These are phyloP conservation scores for Acanthosepion lycidas DNA, from an alignment of 2,888 invertebrate species.

Conservation along the genomic window DNA sequence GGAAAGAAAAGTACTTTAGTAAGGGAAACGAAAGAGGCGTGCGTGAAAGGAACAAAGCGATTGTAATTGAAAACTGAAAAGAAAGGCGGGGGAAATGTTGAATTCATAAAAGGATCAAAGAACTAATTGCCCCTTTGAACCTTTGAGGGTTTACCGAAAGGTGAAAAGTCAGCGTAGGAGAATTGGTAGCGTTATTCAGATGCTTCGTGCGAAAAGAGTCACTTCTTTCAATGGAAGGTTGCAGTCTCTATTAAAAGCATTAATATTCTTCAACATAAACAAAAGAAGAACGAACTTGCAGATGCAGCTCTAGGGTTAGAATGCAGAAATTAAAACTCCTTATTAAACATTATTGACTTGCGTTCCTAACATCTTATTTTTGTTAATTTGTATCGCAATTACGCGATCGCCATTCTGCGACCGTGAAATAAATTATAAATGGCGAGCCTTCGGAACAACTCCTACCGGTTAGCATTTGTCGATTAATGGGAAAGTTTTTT, in stretches of 20 bases:
- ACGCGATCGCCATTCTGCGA: too few relatives aligned
- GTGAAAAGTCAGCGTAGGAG: background rate
- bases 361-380: too few relatives aligned
- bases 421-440: too few relatives aligned
- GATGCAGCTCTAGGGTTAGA: too few relatives aligned
- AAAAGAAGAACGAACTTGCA: background rate
- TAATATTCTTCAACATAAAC: background rate
- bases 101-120: background rate
- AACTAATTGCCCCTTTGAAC: background rate
- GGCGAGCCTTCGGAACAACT: too few relatives aligned
- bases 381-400: too few relatives aligned
- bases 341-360: too few relatives aligned
- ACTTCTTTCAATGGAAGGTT: background rate
- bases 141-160: background rate
- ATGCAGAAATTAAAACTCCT: too few relatives aligned
- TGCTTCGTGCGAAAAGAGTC: background rate
- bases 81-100: background rate
- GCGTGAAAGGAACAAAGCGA: slow-evolving; percentile 17
- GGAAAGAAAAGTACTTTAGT: background rate
- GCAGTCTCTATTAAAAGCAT: background rate
- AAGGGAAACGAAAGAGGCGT: background rate
- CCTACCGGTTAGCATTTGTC: too few relatives aligned
- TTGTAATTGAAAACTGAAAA: slow-evolving; percentile 6
- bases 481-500: too few relatives aligned
- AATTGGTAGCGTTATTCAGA: background rate